Evolutionary conservation across 2,113 vertebrate species (phyloP), one percentile per base, ranked within the genome.

Genomic region (Hippopotamus amphibius): DNA sequence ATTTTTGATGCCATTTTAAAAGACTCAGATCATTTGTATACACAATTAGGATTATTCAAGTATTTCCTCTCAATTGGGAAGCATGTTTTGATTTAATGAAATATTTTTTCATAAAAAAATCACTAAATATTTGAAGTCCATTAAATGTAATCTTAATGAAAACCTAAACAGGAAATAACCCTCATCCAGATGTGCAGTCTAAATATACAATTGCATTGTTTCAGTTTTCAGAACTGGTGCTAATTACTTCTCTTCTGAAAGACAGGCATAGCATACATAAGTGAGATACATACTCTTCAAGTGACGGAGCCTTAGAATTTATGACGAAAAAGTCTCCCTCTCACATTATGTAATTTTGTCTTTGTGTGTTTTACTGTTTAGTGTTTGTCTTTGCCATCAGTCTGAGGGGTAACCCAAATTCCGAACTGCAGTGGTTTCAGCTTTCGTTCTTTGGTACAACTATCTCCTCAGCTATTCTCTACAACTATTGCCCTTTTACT

Each of bases 141-240:
- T 72, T 80, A 94, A 81, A 94, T 86, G 48, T 81, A 90, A 80
- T 10, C 22, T 55, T 71, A 65, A 48, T 81, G 28, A 57, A 91
- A 91, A 66, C 1, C 63, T 88, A 55, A 41, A 63, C 77, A 41
- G 88, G 11, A 84, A 84, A 84, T 84, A 79, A 82, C 6, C 7
- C 11, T 92, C 26, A 95, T 16, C 21, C 15, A 63, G 3, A 69
- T 41, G 3, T 79, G 14, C 53, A 15, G 1, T 89, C 24, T 59
- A 76, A 61, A 43, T 61, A 50, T 17, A 59, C 61, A 13, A 76
- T 65, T 50, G 21, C 50, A 91, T 86, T 55, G 83, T 77, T 77
- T 71, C 16, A 55, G 6, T 57, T 81, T 80, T 90, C 55, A 66
- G 41, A 72, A 50, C 6, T 68, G 24, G 3, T 65, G 5, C 16